A percentile compares a stretch with the other conserved stretches of the same genome.
phyloP scores from a whole-genome alignment of 2,888 invertebrate species.

The Drosophila testacea region DNA sequence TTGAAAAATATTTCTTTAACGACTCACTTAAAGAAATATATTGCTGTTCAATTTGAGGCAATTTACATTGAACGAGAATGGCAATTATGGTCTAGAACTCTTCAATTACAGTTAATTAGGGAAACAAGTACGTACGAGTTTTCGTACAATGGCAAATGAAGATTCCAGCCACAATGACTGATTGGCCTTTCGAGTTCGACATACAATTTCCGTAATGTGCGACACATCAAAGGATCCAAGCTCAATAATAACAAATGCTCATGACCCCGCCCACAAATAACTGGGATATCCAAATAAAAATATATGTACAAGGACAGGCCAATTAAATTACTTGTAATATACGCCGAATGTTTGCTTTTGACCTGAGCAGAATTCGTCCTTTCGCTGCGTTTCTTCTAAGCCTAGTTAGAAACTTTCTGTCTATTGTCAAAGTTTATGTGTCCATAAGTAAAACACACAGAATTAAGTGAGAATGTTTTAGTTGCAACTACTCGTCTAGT shows the following conservation, averaged over 20 bases:
- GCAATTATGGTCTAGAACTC: conserved; percentile 3
- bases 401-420: background rate
- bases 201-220: conserved; percentile 12
- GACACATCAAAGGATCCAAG: conserved; percentile 26
- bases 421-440: conserved; percentile 24
- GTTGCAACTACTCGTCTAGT: background rate
- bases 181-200: conserved; percentile 31
- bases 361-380: background rate
- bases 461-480: background rate
- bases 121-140: conserved; percentile 1
- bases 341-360: conserved; percentile 35
- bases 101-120: conserved; percentile 29
- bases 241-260: conserved; percentile 22
- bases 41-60: conserved; percentile 3
- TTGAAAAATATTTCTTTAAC: background rate
- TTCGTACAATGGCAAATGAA: background rate
- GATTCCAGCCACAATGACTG: conserved; percentile 26
- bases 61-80: background rate
- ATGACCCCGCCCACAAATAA: conserved; percentile 19
- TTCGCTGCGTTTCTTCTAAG: background rate
- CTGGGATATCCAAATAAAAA: conserved; percentile 19
- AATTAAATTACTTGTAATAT: conserved; percentile 51
- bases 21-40: background rate
- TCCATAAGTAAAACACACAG: conserved; percentile 8
- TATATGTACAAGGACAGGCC: conserved; percentile 17